These are phyloP conservation scores for Conopomorpha cramerella DNA, from an alignment of 1,140 invertebrate genomes.

Conservation along the genomic window DNA sequence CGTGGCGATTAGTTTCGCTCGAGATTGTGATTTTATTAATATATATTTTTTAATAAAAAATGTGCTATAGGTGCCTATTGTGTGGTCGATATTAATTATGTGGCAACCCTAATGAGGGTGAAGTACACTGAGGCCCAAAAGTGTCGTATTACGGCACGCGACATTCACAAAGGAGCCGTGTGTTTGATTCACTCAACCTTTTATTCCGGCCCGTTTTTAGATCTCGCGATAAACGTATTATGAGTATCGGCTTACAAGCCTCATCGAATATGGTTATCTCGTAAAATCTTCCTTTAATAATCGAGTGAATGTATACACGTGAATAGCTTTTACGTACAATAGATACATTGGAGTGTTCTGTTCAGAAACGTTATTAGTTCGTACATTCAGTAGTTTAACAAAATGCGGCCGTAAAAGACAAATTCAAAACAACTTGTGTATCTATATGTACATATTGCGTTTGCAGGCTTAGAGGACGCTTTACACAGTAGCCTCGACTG, in stretches of 20 bases:
- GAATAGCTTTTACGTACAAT: background rate
- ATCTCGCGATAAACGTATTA: slow-evolving; percentile 11
- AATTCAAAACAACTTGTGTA: too few species aligned
- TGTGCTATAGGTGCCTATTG: slow-evolving; percentile 2
- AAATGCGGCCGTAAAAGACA: too few species aligned
- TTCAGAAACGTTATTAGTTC: too few species aligned
- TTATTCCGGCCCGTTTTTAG: slow-evolving; percentile 3
- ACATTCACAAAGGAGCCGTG: slow-evolving; percentile 11
- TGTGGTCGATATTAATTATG: slow-evolving; percentile 12
- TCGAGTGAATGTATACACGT: background rate
- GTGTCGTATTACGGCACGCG: slow-evolving; percentile 36
- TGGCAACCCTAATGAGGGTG: slow-evolving; percentile 22
- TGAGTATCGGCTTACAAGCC: slow-evolving; percentile 11
- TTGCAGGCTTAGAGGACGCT: background rate
- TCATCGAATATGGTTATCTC: slow-evolving; percentile 2
- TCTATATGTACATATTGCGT: too few species aligned
- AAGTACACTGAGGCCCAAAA: slow-evolving; percentile 2
- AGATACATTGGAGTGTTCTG: too few species aligned
- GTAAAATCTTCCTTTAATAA: background rate
- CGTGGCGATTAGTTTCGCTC: slow-evolving; percentile 9
- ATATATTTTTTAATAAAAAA: slow-evolving; percentile 2
- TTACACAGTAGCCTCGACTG: too few species aligned
- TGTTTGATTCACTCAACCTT: slow-evolving; percentile 8
- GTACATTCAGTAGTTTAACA: too few species aligned
- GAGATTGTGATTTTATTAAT: slow-evolving; percentile 11